phyloP scores from a whole-genome alignment of 53 echinoderm and acorn worm genomes.

The Patiria pectinifera region DNA sequence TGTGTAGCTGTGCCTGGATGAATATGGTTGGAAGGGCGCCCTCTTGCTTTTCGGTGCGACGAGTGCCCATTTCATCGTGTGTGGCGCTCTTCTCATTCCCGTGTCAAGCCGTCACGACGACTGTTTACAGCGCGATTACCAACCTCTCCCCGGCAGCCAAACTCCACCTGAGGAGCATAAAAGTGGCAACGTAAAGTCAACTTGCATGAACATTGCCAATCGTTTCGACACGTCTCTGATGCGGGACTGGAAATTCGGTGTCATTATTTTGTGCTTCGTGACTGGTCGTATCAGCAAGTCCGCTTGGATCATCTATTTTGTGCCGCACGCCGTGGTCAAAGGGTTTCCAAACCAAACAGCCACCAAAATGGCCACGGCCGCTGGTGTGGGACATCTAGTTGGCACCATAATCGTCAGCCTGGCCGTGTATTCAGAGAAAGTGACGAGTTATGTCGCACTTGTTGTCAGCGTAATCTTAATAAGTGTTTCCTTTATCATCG shows the following conservation, averaged over 20 bases:
- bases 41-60: neutral
- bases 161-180: too few relatives aligned
- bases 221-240: neutral
- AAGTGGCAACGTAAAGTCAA: too few relatives aligned
- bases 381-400: neutral
- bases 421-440: slow-evolving; percentile 5
- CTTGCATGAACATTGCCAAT: too few relatives aligned
- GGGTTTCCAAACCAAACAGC: neutral
- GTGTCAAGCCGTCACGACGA: neutral
- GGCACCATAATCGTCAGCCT: neutral
- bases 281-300: neutral
- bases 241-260: neutral
- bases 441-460: neutral
- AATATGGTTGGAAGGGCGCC: neutral
- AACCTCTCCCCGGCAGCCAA: too few relatives aligned
- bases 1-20: neutral
- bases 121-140: neutral
- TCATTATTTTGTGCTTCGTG: neutral
- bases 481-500: neutral
- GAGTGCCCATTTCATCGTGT: neutral
- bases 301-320: slow-evolving; percentile 26
- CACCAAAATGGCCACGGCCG: neutral
- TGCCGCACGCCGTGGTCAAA: slow-evolving; percentile 2
- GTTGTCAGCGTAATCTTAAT: neutral
- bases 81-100: slow-evolving; percentile 1